phyloP scores from a whole-genome alignment of 2,888 invertebrate genomes.

The Blomia tropicalis region DNA sequence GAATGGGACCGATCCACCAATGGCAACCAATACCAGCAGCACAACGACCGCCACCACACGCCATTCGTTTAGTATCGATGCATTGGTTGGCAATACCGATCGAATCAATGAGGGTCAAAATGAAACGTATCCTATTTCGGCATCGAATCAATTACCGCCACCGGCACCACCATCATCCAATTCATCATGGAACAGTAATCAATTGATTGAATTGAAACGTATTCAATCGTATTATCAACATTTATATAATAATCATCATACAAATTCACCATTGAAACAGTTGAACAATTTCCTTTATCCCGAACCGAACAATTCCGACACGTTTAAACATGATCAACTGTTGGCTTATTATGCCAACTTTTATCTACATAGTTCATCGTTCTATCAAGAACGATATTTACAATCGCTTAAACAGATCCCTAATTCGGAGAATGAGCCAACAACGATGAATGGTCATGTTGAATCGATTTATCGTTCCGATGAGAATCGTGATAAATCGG shows the following conservation, averaged over 20 bases:
- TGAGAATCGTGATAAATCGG: too few relatives aligned
- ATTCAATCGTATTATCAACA: slow-evolving; percentile 5
- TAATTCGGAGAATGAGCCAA: too few relatives aligned
- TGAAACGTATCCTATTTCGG: too few relatives aligned
- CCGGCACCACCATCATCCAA: background rate
- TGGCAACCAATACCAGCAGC: background rate
- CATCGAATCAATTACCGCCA: background rate
- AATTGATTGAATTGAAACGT: background rate
- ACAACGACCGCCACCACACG: background rate
- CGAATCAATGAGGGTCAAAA: background rate
- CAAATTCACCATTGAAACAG: slow-evolving; percentile 2
- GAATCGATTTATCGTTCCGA: too few relatives aligned
- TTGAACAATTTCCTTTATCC: background rate
- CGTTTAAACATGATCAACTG: background rate
- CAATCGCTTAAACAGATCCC: background rate
- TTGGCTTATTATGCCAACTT: slow-evolving; percentile 10
- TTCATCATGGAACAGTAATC: background rate
- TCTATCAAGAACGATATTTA: slow-evolving; percentile 8
- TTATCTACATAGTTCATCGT: background rate
- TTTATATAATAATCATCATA: background rate
- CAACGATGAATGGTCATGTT: too few relatives aligned
- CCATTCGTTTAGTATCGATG: slow-evolving; percentile 7
- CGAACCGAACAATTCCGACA: background rate
- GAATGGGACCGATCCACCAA: too few relatives aligned
- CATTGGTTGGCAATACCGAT: slow-evolving; percentile 2